phyloP scores from a whole-genome alignment of 2,888 invertebrate genomes.

The Cenopis cana region DNA sequence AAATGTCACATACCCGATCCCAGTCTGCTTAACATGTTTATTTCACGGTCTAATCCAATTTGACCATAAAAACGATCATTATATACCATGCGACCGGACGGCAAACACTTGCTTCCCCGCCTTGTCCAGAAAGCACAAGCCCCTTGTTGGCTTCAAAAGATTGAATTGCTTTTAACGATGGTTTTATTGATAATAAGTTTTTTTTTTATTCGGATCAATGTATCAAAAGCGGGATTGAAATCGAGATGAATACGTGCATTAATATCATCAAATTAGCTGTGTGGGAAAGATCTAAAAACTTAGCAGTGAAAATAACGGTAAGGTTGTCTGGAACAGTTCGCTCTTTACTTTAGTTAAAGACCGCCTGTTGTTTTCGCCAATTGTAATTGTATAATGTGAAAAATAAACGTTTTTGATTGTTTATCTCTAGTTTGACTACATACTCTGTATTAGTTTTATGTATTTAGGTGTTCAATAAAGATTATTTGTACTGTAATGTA shows the following conservation, averaged over 20 bases:
- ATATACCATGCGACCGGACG: conserved; percentile 46
- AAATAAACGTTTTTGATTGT: too few relatives aligned
- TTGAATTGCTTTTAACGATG: conserved; percentile 38
- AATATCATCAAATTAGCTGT: conserved; percentile 5
- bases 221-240: conserved; percentile 23
- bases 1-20: conserved; percentile 43
- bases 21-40: conserved; percentile 56
- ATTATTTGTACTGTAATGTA: too few relatives aligned
- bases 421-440: too few relatives aligned
- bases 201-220: conserved; percentile 16
- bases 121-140: conserved; percentile 43
- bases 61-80: conserved; percentile 64
- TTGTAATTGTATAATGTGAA: too few relatives aligned
- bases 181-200: conserved; percentile 21
- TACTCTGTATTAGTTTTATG: too few relatives aligned
- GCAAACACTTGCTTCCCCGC: conserved; percentile 49
- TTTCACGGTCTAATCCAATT: conserved; percentile 68
- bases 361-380: too few relatives aligned
- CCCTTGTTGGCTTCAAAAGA: conserved; percentile 27
- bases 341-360: too few relatives aligned
- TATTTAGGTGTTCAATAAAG: too few relatives aligned
- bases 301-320: too few relatives aligned
- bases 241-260: conserved; percentile 4
- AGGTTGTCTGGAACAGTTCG: too few relatives aligned
- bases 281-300: conserved; percentile 9